Percentiles rank a stretch among this genome's conserved stretches.
Conservation (phyloP, 2,797 vertebrate species). For the Sebastes melanostomus region DNA sequence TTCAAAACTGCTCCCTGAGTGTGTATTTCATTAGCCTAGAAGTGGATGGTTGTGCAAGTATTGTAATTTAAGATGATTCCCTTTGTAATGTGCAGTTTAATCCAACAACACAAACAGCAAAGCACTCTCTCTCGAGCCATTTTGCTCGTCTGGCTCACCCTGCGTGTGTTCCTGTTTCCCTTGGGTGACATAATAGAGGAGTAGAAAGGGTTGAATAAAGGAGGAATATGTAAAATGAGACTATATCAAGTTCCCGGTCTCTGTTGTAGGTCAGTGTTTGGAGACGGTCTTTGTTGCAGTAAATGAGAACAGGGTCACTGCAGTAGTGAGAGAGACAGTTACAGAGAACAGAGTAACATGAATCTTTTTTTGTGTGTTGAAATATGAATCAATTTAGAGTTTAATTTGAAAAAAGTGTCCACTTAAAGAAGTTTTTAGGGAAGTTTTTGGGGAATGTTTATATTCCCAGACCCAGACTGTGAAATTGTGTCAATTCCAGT, state of each 20-base stretch:
- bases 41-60: background rate
- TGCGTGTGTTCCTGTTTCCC: background rate
- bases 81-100: conserved; percentile 2
- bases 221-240: background rate
- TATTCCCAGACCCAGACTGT: background rate
- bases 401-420: background rate
- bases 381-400: background rate
- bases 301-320: conserved; percentile 26
- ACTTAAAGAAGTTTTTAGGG: background rate
- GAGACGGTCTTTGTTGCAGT: background rate
- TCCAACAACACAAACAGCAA: background rate
- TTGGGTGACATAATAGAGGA: background rate
- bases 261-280: background rate
- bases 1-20: background rate
- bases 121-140: background rate
- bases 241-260: background rate
- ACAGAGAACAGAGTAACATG: background rate
- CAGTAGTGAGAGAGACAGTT: conserved; percentile 1
- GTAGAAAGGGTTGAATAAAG: background rate
- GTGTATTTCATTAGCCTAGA: background rate
- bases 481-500: background rate
- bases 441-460: background rate
- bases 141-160: background rate
- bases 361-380: background rate
- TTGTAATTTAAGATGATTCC: background rate